Evolutionary conservation across 2,888 invertebrate genomes (phyloP).

Genomic region (Eumacrocentrus americanus): DNA sequence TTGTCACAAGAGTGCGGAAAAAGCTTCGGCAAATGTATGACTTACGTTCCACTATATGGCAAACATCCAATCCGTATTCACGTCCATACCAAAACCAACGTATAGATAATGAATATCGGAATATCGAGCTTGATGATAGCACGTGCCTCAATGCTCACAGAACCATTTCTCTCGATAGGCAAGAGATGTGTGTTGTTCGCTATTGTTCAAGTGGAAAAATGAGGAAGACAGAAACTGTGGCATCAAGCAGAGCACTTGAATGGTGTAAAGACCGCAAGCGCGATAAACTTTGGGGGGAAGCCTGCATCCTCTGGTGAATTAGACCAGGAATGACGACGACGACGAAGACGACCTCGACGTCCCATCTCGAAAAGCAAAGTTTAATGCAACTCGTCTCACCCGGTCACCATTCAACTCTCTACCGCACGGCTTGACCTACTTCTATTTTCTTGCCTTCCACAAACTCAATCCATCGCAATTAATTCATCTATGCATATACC

Average conservation of each 20-base stretch:
- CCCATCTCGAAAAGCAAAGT: background rate
- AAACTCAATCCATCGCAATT: background rate
- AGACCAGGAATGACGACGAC: background rate
- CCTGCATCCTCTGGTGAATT: no score
- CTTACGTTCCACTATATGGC: no score
- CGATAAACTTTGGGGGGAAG: background rate
- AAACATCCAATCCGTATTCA: no score
- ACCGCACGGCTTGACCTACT: background rate
- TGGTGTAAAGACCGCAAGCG: background rate
- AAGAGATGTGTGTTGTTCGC: no score
- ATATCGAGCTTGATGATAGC: no score
- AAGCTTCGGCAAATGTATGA: no score
- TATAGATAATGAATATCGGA: no score
- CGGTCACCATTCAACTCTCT: background rate
- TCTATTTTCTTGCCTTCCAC: background rate
- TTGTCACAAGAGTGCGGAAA: no score
- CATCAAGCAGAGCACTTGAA: background rate
- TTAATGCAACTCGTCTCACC: background rate
- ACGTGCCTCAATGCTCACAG: no score
- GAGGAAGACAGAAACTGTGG: background rate
- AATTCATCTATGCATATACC: no score
- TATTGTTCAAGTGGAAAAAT: background rate
- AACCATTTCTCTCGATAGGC: no score
- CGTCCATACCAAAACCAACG: no score
- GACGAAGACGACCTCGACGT: background rate